Evolutionary conservation across 2,797 vertebrate species (phyloP), one percentile per base, ranked within the genome.

Genomic region (Gila robusta): DNA sequence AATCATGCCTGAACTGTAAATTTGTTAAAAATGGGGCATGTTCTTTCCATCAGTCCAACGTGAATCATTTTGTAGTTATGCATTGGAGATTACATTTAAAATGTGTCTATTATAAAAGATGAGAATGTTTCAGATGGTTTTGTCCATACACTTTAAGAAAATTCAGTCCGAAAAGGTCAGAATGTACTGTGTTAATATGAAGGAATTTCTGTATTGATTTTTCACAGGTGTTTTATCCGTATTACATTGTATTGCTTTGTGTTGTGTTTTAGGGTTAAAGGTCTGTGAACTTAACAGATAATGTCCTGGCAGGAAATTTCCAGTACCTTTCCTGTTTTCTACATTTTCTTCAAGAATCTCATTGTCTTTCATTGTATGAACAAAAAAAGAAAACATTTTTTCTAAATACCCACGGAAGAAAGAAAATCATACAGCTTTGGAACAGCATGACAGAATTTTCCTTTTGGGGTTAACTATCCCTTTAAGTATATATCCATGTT

Each of bases 1-100:
- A 87, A 82, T 89, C 47, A 32, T 86, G 49, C 35, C 59, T 79
- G 54, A 82, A 47, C 82, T 85, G 84, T 86, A 86, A 74, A 89
- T 87, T 77, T 62, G 76, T 26, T 54, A 12, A 82, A 82, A 87
- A 89, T 70, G 44, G 32, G 32, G 39, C 6, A 56, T 54, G 39
- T 37, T 26, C 17, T 52, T 19, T 5, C 66, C 23, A 66, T 67
- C 21, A 76, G 64, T 64, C 19, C 8, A 59, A 23, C 0, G 5
- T 28, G 47, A 79, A 82, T 79, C 52, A 32, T 69, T 87, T 76
- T 66, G 4, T 70, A 59, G 54, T 64, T 47, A 74, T 62, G 37
- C 44, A 70, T 28, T 59, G 67, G 67, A 54, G 16, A 19, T 83
- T 73, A 17, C n/a, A 23, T 39, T 59, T n/a, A 49, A 71, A 82